Conservation (phyloP, 1,140 invertebrate species). For the Dendroctonus ponderosae region DNA sequence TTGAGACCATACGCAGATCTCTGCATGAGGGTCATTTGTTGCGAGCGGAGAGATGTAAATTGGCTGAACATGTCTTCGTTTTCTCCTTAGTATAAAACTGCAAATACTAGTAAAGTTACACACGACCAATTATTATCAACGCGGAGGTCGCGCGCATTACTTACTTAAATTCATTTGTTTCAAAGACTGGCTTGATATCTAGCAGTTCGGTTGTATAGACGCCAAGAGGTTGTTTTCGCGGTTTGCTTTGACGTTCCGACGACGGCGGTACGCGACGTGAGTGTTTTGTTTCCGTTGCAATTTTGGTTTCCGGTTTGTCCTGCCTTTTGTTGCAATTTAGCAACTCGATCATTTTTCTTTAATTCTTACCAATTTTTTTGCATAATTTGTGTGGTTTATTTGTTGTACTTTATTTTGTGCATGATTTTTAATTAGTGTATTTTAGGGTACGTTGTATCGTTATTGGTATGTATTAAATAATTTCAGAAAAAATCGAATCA, state of each 20-base stretch:
- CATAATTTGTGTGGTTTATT: constrained; percentile 2
- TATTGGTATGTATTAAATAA: too few species aligned
- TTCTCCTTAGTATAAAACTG: background rate
- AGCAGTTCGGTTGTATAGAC: constrained; percentile 29
- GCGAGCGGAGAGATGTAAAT: too few species aligned
- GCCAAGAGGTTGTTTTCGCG: constrained; percentile 22
- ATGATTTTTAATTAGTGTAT: too few species aligned
- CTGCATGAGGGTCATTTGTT: background rate
- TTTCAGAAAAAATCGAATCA: too few species aligned
- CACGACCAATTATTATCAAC: constrained; percentile 10
- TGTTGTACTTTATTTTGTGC: constrained; percentile 4
- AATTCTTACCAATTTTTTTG: constrained; percentile 11
- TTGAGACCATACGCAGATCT: too few species aligned
- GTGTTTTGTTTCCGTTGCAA: constrained; percentile 21
- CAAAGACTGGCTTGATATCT: constrained; percentile 32
- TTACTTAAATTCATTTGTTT: constrained; percentile 30
- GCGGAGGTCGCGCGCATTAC: constrained; percentile 25
- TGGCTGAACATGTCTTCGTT: too few species aligned
- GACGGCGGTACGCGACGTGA: constrained; percentile 11
- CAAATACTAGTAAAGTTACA: background rate
- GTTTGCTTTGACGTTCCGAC: constrained; percentile 20
- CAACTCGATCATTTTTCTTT: background rate
- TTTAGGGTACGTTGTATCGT: too few species aligned
- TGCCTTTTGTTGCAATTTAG: constrained; percentile 7
- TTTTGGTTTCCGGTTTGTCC: constrained; percentile 14